phyloP scores from a whole-genome alignment of 2,797 vertebrate species.

The Yasuhikotakia modesta region DNA sequence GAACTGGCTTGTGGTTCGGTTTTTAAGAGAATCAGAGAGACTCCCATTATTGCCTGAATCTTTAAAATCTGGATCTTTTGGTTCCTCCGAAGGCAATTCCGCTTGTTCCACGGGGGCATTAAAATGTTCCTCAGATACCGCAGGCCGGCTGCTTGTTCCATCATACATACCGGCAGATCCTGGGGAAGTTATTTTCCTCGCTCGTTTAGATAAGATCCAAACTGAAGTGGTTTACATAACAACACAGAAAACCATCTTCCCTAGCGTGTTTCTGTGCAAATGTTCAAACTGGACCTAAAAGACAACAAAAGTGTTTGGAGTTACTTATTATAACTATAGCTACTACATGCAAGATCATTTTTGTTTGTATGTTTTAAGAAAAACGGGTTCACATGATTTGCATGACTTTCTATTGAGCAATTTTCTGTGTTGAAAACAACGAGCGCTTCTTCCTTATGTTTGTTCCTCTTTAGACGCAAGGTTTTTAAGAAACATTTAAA shows the following conservation, averaged over 20 bases:
- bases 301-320: neutral
- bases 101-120: conserved; percentile 27
- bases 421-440: neutral
- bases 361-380: neutral
- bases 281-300: neutral
- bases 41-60: conserved; percentile 48
- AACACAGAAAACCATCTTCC: conserved; percentile 10
- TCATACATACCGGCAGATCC: conserved; percentile 61
- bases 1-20: conserved; percentile 38
- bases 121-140: conserved; percentile 37
- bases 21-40: conserved; percentile 48
- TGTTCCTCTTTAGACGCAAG: conserved; percentile 32
- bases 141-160: conserved; percentile 19
- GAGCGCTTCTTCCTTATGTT: conserved; percentile 31
- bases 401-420: neutral
- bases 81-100: conserved; percentile 16
- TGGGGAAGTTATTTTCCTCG: conserved; percentile 49
- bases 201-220: conserved; percentile 61
- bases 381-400: neutral
- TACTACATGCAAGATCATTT: neutral
- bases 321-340: neutral
- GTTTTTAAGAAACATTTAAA: neutral
- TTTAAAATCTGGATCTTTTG: conserved; percentile 44
- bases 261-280: neutral
- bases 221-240: conserved; percentile 21